Conservation (phyloP, 2,797 vertebrate species). For the Acanthurus lineatus region DNA sequence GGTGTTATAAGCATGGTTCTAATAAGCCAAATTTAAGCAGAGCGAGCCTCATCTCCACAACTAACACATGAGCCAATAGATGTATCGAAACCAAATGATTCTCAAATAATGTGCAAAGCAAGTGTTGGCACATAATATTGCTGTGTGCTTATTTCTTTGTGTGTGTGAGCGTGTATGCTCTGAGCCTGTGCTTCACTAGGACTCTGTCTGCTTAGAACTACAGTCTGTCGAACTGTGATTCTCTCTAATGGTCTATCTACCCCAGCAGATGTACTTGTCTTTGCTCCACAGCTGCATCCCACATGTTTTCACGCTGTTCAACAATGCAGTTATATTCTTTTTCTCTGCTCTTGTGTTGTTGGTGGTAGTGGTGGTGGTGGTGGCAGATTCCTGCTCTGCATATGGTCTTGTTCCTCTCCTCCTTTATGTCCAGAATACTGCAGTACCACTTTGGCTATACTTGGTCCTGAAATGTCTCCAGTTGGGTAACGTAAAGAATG, state of each 20-base stretch:
- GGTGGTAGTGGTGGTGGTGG: slow-evolving; percentile 49
- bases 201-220: slow-evolving; percentile 65
- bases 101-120: slow-evolving; percentile 10
- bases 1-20: neutral
- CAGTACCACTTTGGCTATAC: slow-evolving; percentile 66
- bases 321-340: slow-evolving; percentile 60
- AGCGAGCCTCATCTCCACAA: neutral
- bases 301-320: slow-evolving; percentile 81
- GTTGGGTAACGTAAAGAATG: slow-evolving; percentile 78
- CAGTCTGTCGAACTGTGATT: slow-evolving; percentile 68
- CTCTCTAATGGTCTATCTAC: slow-evolving; percentile 75
- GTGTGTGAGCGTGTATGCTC: slow-evolving; percentile 19
- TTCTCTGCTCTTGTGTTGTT: slow-evolving; percentile 53
- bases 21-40: slow-evolving; percentile 1
- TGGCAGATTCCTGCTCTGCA: slow-evolving; percentile 59
- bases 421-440: slow-evolving; percentile 52
- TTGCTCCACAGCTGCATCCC: slow-evolving; percentile 83
- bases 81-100: slow-evolving; percentile 11
- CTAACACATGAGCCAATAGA: slow-evolving; percentile 12
- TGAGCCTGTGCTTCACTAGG: slow-evolving; percentile 32
- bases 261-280: slow-evolving; percentile 78
- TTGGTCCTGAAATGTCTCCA: slow-evolving; percentile 75
- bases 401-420: slow-evolving; percentile 48
- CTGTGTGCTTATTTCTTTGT: slow-evolving; percentile 34
- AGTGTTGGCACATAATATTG: slow-evolving; percentile 32